Evolutionary conservation across 2,113 vertebrate species (phyloP), one percentile per base, ranked within the genome.

Genomic region (Halcyon senegalensis): DNA sequence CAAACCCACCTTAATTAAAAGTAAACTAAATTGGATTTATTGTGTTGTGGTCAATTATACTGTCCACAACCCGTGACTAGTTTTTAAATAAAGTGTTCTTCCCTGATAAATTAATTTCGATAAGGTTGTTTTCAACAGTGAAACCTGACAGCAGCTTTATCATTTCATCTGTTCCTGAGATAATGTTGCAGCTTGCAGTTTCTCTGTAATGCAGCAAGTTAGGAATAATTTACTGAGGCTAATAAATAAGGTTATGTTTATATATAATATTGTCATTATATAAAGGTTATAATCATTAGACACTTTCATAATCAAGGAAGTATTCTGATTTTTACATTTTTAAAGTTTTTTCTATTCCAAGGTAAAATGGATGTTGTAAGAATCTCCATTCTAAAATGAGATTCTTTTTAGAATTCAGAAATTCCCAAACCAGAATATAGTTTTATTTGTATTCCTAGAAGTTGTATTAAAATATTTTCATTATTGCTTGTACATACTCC

Each of bases 31-130:
- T 59, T 90, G 44, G 80, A 93, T 96, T 93, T 97, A 77, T 95
- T 94, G 81, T 97, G 72, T 88, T 87, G 41, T 91, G 50, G 72
- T 92, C 95, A 97, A 97, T 98, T 97, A 97, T 64, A 87, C 59
- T 89, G 89, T 96, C 68, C 91, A 94, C 67, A 92, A 64, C 37
- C 91, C 91, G 85, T 97, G 93, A 97, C 87, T 75, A 60, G 39
- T 91, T 97, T 93, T 91, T 81, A 96, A 97, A 97, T 94, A 92
- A 94, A 95, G 55, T 60, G 66, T 86, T 92, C 81, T 92, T 70
- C 27, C 69, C 33, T 91, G 79, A 90, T 84, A 94, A 93, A 93
- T 93, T 84, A 92, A 73, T 95, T 97, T 94, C 90, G 82, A 91
- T 90, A 86, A 88, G 68, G 55, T 53, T 82, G 69, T 95, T 92